Evolutionary conservation across 2,797 vertebrate genomes (phyloP).

Genomic region (Anolis apletophallus): DNA sequence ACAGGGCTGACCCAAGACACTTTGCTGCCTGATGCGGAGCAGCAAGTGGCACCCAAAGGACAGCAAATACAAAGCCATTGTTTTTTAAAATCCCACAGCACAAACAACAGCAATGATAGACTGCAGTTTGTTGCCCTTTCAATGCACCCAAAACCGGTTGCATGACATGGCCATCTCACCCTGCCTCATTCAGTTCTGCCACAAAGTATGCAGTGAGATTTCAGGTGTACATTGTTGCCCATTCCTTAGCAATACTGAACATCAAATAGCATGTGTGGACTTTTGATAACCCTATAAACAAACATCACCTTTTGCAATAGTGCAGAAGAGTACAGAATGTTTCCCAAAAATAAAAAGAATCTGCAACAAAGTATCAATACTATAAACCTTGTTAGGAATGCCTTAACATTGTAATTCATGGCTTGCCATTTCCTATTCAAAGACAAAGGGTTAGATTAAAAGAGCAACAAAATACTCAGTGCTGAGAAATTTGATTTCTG

Average conservation of each 20-base stretch:
- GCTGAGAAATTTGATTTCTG: not conserved
- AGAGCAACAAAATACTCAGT: conserved; percentile 27
- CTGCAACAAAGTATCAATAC: conserved; percentile 5
- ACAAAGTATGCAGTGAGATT: conserved; percentile 34
- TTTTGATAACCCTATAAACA: not conserved
- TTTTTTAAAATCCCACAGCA: not conserved
- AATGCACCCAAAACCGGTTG: not conserved
- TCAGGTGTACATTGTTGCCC: not conserved
- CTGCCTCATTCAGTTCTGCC: not conserved
- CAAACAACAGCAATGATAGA: no score
- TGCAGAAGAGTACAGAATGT: not conserved
- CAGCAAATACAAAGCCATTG: not conserved
- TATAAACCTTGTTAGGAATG: conserved; percentile 7
- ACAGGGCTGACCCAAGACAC: not conserved
- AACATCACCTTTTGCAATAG: not conserved
- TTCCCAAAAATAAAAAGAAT: conserved; percentile 36
- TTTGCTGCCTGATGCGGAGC: not conserved
- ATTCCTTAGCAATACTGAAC: conserved; percentile 36
- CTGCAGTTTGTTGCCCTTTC: not conserved
- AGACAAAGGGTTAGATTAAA: conserved; percentile 23
- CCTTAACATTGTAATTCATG: conserved; percentile 10
- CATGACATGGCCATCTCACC: not conserved
- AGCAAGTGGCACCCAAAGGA: not conserved
- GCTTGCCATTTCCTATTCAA: conserved; percentile 37
- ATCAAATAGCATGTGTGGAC: not conserved